Evolutionary conservation across 1,140 invertebrate species (phyloP).

Genomic region (Battus philenor): DNA sequence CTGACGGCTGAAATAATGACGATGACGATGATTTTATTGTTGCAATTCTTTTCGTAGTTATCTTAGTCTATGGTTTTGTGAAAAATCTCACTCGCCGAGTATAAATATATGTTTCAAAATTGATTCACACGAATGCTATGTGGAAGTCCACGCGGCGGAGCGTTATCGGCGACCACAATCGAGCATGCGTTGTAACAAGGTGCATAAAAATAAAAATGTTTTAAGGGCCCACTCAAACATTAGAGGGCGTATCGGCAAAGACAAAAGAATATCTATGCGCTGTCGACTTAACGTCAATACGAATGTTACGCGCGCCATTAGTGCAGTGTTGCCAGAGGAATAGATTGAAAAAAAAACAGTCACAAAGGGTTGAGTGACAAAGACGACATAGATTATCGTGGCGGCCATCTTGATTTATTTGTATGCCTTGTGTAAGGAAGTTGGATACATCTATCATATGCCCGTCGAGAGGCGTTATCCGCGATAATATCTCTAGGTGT

Average conservation of each 20-base stretch:
- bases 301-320: slow-evolving; percentile 33
- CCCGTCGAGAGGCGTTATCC: slow-evolving; percentile 27
- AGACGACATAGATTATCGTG: slow-evolving; percentile 42
- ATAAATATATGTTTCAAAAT: too few species aligned
- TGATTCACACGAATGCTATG: too few species aligned
- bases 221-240: slow-evolving; percentile 11
- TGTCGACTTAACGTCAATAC: slow-evolving; percentile 43
- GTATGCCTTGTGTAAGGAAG: slow-evolving; percentile 33
- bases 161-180: slow-evolving; percentile 1
- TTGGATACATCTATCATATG: slow-evolving; percentile 45
- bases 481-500: slow-evolving; percentile 45
- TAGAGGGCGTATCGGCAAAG: slow-evolving; percentile 8
- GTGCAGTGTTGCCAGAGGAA: slow-evolving; percentile 35
- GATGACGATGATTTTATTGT: too few species aligned
- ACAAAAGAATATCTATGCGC: slow-evolving; percentile 16
- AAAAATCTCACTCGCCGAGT: too few species aligned
- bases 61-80: too few species aligned
- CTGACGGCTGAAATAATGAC: too few species aligned
- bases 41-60: too few species aligned
- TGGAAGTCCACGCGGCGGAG: too few species aligned
- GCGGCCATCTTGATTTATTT: slow-evolving; percentile 48
- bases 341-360: slow-evolving; percentile 29
- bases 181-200: background rate
- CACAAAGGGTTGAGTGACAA: slow-evolving; percentile 51
- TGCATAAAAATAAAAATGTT: slow-evolving; percentile 7